These are phyloP conservation scores for Drosophila macrospina DNA, from an alignment of 2,888 invertebrate genomes.

Conservation along the genomic window DNA sequence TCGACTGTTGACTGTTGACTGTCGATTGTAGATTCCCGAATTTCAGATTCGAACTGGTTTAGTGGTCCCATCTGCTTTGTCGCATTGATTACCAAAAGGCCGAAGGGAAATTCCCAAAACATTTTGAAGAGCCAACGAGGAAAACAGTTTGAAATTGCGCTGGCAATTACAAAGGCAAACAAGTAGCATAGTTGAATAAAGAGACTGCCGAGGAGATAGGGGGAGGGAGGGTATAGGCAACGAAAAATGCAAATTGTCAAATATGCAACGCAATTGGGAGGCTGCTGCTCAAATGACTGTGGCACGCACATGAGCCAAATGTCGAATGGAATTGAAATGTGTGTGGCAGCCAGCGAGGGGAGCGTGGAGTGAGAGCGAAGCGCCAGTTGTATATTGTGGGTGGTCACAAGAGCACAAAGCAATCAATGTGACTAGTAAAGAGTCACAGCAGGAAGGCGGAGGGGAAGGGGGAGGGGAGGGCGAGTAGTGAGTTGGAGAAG, in stretches of 20 bases:
- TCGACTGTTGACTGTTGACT: too few relatives aligned
- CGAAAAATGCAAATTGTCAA: slow-evolving; percentile 72
- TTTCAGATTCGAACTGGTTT: slow-evolving; percentile 11
- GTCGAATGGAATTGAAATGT: slow-evolving; percentile 53
- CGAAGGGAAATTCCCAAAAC: slow-evolving; percentile 12
- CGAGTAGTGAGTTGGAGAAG: not conserved
- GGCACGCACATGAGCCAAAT: slow-evolving; percentile 38
- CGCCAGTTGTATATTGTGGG: slow-evolving; percentile 11
- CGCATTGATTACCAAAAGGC: slow-evolving; percentile 38
- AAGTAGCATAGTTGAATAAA: slow-evolving; percentile 11
- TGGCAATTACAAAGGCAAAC: slow-evolving; percentile 59
- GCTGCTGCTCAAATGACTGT: slow-evolving; percentile 19
- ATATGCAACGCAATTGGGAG: slow-evolving; percentile 61
- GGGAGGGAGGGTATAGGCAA: slow-evolving; percentile 17
- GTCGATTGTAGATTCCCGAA: slow-evolving; percentile 12
- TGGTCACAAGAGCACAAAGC: slow-evolving; percentile 47
- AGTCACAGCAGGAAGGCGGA: not conserved
- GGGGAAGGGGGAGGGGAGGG: not conserved
- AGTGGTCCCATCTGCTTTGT: slow-evolving; percentile 21
- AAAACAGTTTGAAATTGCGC: slow-evolving; percentile 40
- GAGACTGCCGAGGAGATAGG: not conserved
- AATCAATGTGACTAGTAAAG: slow-evolving; percentile 41
- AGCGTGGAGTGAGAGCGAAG: not conserved
- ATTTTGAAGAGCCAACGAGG: slow-evolving; percentile 25
- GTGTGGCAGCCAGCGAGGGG: slow-evolving; percentile 22